Evolutionary conservation across 1,140 invertebrate genomes (phyloP).

Genomic region (Ooceraea biroi): DNA sequence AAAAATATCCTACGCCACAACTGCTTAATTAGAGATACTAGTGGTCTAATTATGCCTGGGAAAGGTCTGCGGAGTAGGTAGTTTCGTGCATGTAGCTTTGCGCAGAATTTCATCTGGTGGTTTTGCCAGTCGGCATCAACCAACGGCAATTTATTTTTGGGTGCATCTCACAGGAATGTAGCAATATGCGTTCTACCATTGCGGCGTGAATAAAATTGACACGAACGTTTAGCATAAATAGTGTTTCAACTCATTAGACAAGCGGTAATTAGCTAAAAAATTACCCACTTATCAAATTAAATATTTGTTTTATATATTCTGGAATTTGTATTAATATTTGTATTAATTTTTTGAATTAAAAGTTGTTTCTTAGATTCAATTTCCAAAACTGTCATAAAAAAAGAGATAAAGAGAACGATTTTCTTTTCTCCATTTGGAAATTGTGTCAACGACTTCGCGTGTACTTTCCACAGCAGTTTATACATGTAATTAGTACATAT

Average conservation of each 20-base stretch:
- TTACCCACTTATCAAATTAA: background rate
- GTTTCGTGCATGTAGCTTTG: background rate
- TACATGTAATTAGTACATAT: slow-evolving; percentile 6
- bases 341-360: background rate
- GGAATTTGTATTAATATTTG: background rate
- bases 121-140: background rate
- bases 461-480: slow-evolving; percentile 3
- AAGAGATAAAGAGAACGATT: background rate
- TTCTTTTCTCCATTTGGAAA: background rate
- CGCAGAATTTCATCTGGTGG: slow-evolving; percentile 20
- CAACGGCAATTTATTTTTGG: slow-evolving; percentile 24
- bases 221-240: background rate
- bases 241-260: background rate
- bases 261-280: background rate
- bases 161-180: slow-evolving; percentile 2
- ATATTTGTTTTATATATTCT: background rate
- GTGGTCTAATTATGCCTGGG: slow-evolving; percentile 52
- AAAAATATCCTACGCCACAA: slow-evolving; percentile 37
- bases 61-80: background rate
- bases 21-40: slow-evolving; percentile 56
- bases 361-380: background rate
- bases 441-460: background rate
- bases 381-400: background rate
- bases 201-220: slow-evolving; percentile 25
- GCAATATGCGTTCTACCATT: background rate